A percentile compares a stretch with the other conserved stretches of the same genome.
These are phyloP conservation scores for Leptothorax acervorum DNA, from an alignment of 2,888 invertebrate species.

Conservation along the genomic window DNA sequence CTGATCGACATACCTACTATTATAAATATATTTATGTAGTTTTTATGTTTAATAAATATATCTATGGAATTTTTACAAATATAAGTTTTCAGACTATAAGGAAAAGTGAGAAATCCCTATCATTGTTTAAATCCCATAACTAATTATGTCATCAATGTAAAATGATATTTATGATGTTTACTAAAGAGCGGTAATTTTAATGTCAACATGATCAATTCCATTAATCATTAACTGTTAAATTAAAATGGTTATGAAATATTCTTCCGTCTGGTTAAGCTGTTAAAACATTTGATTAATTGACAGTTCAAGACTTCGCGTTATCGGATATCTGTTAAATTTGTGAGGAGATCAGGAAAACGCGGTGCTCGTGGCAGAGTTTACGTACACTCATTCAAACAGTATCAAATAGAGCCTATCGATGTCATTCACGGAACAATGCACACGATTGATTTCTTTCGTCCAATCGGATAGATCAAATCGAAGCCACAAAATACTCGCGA, in stretches of 20 bases:
- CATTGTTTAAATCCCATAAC: not conserved
- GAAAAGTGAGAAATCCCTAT: not conserved
- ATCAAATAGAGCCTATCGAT: constrained; percentile 20
- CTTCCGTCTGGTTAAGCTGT: not conserved
- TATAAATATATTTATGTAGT: not conserved
- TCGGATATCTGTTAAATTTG: constrained; percentile 14
- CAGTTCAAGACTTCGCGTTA: not conserved
- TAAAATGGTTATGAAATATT: not conserved
- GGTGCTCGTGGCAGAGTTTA: not conserved
- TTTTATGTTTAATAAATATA: not conserved
- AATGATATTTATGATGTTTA: not conserved
- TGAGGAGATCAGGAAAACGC: not conserved
- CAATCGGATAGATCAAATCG: constrained; percentile 64
- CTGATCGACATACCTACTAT: not conserved
- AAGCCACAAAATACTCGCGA: constrained; percentile 54
- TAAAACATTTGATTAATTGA: constrained; percentile 16
- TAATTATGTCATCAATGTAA: not conserved
- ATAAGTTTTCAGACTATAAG: not conserved
- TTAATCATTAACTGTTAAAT: not conserved
- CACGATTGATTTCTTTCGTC: constrained; percentile 63
- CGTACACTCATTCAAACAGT: not conserved
- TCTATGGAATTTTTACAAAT: not conserved
- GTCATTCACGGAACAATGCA: constrained; percentile 32
- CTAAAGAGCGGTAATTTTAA: not conserved
- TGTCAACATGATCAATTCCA: not conserved